These are phyloP conservation scores for Muntiacus muntjak DNA, from an alignment of 2,113 vertebrate genomes.

Conservation along the genomic window DNA sequence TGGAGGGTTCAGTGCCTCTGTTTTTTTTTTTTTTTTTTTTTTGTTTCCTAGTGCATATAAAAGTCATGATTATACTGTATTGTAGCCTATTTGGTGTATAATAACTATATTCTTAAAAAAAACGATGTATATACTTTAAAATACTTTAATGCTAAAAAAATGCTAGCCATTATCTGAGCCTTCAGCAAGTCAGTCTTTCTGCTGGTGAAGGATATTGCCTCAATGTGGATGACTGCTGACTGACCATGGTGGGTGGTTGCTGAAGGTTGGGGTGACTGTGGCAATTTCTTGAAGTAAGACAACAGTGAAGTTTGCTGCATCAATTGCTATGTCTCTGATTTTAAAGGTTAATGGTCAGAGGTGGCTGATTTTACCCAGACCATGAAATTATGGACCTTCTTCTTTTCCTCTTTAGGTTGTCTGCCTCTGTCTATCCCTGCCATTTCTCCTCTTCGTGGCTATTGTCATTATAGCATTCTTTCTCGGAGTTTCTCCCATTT, in stretches of 20 bases:
- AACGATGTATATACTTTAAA: not conserved
- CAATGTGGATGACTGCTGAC: not conserved
- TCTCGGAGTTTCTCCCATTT: not conserved
- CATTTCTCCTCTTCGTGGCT: not conserved
- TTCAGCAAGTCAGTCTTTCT: not conserved
- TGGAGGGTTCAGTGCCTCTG: not conserved
- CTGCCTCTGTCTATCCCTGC: not conserved
- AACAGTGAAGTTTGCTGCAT: not conserved
- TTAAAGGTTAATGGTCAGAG: not conserved
- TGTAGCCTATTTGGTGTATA: not conserved
- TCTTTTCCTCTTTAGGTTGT: not conserved
- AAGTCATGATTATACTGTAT: not conserved
- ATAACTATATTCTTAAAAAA: not conserved
- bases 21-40: not conserved
- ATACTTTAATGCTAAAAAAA: not conserved
- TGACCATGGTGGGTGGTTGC: not conserved
- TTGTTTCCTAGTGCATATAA: not conserved
- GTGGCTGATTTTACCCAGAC: not conserved
- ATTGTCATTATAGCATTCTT: not conserved
- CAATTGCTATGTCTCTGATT: not conserved
- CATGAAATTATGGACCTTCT: not conserved
- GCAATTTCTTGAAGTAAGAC: not conserved
- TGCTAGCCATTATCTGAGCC: not conserved
- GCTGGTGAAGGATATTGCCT: not conserved
- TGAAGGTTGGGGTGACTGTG: not conserved